Evolutionary conservation across 2,797 vertebrate genomes (phyloP).

Genomic region (Rostrhamus sociabilis): DNA sequence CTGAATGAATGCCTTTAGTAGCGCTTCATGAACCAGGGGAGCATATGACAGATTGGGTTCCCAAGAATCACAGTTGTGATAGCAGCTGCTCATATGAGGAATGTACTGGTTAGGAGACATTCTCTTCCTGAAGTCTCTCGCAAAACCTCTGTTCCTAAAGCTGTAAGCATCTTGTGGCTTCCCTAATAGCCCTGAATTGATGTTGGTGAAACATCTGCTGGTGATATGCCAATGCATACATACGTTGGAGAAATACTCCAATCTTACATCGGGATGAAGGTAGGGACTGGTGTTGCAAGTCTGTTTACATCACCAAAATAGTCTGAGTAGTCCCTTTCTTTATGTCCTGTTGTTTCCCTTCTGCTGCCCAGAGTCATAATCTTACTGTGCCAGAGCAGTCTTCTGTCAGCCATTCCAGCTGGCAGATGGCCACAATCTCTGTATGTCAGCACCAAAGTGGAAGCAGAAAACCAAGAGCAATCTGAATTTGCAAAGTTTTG

Average conservation of each 20-base stretch:
- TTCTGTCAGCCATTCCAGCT: not conserved
- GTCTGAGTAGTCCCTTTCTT: not conserved
- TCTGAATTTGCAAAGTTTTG: not conserved
- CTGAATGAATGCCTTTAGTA: not conserved
- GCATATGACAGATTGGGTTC: not conserved
- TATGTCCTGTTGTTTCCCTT: not conserved
- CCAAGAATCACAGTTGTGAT: not conserved
- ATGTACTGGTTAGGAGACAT: not conserved
- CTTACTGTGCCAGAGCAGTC: not conserved
- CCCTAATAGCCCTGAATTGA: not conserved
- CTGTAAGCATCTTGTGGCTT: not conserved
- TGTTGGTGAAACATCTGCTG: not conserved
- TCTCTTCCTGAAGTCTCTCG: not conserved
- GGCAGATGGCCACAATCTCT: not conserved
- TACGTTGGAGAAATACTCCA: not conserved
- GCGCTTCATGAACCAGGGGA: not conserved
- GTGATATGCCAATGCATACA: not conserved
- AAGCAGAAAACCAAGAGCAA: not conserved
- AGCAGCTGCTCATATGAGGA: not conserved
- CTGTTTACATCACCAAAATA: not conserved
- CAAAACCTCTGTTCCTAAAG: not conserved
- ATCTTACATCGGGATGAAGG: not conserved
- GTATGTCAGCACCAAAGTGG: not conserved
- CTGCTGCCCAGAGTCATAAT: not conserved
- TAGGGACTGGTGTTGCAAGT: not conserved